Percentiles rank a stretch among this genome's conserved stretches.
Conservation (phyloP, 92 coral and sea anemone genomes). For the Micromussa lordhowensis region DNA sequence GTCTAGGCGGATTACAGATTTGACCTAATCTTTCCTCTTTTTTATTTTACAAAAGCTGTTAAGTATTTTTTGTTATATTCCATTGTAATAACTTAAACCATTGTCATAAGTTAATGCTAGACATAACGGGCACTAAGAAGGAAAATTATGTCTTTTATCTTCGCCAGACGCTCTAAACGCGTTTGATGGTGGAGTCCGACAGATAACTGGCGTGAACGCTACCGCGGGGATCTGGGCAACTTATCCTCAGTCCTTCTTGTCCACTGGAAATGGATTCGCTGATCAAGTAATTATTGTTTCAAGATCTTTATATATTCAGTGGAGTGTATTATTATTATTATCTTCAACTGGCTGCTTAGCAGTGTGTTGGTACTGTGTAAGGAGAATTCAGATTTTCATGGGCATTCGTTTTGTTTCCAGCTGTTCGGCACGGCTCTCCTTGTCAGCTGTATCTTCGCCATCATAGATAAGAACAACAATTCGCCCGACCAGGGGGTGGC, state of each 20-base stretch:
- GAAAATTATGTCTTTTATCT: neutral
- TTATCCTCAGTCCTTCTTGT: conserved; percentile 73
- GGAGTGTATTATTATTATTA: neutral
- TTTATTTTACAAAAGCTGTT: no score
- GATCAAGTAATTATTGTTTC: conserved; percentile 68
- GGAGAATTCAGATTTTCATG: neutral
- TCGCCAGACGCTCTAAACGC: conserved; percentile 72
- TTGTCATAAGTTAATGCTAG: no score
- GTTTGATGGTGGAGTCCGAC: conserved; percentile 82
- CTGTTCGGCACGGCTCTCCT: conserved; percentile 82
- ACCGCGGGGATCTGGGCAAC: conserved; percentile 92
- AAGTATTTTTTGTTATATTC: no score
- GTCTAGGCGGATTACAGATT: no score
- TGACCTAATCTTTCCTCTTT: no score
- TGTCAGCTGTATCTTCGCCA: conserved; percentile 80
- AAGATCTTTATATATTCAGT: neutral
- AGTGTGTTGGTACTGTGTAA: neutral
- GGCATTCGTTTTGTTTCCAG: conserved; percentile 18
- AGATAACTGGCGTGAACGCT: conserved; percentile 73
- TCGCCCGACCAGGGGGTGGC: conserved; percentile 76
- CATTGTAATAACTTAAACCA: no score
- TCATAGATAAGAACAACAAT: conserved; percentile 70
- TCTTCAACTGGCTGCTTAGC: neutral
- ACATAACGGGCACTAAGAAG: neutral
- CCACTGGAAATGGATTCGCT: conserved; percentile 80